Conservation (phyloP, 2,113 vertebrate species). For the Craseonycteris thonglongyai region DNA sequence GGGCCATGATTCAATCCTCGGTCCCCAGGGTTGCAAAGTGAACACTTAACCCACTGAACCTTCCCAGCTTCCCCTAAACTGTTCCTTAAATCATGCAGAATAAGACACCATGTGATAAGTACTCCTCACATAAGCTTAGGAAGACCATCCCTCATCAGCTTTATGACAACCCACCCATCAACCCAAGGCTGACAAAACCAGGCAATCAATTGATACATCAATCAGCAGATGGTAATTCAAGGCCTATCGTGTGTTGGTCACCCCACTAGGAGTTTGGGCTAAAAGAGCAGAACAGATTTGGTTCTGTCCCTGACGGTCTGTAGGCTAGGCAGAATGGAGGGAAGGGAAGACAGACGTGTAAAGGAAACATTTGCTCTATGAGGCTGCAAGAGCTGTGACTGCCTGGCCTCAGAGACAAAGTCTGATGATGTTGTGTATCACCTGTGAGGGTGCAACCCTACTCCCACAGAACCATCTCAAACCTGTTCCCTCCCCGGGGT, state of each 20-base stretch:
- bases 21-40: no score
- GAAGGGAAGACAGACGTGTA: not conserved
- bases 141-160: not conserved
- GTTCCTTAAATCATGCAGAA: not conserved
- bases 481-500: not conserved
- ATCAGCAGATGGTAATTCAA: not conserved
- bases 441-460: not conserved
- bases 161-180: not conserved
- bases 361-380: not conserved
- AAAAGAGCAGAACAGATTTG: not conserved
- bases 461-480: not conserved
- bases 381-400: not conserved
- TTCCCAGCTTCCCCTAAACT: no score
- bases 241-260: not conserved
- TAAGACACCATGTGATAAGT: not conserved
- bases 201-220: not conserved
- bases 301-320: not conserved
- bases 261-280: not conserved
- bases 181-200: not conserved
- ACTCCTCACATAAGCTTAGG: not conserved
- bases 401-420: no score
- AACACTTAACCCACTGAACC: no score
- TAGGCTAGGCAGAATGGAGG: not conserved
- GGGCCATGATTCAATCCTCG: no score
- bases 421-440: not conserved